Evolutionary conservation across 1,140 invertebrate species (phyloP), one percentile per base, ranked within the genome.

Genomic region (Mya arenaria): DNA sequence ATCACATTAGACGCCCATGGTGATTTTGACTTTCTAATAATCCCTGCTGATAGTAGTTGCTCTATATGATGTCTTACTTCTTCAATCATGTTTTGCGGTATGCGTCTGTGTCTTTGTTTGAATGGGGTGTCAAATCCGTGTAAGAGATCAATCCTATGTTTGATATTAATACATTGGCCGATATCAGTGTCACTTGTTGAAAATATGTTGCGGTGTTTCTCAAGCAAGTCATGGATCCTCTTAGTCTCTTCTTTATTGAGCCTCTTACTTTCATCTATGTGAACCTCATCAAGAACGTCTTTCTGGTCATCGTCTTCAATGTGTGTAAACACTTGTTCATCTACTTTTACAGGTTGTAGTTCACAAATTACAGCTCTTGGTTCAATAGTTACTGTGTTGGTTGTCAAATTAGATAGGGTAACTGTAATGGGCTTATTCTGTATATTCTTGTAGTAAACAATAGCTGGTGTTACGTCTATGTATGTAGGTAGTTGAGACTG

Each of bases 51-150:
- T 4, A 60, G 32, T 58, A 74, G 41, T 32, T 58, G 34, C 23
- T 74, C 39, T 15, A 74, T n/a, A 44, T 77, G 73, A 19, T 72
- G 56, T 62, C 34, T 72, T 3, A 82, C 56, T 65, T 82, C 79
- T 25, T 72, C 36, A 41, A 56, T n/a, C 66, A 82, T 82, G 17
- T 55, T 4, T 15, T 28, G 68, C 2, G 79, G 55, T 28, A 81
- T 73, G 19, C 68, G 30, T 19, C 68, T 72, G 34, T 72, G 68
- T 62, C 78, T 5, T 63, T 81, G 55, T 28, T 71, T 81, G 30
- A 81, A 81, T 1, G 66, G 78, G n/a, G 17, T 6, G 36, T 81
- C n/a, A n/a, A n/a, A n/a, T n/a, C n/a, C 41, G 48, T 81, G 32
- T 13, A 63, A 72, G 2, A 48, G 41, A 32, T 81, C 68, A 10